These are phyloP conservation scores for Bubalus kerabau DNA, from an alignment of 2,113 vertebrate genomes.

Conservation along the genomic window DNA sequence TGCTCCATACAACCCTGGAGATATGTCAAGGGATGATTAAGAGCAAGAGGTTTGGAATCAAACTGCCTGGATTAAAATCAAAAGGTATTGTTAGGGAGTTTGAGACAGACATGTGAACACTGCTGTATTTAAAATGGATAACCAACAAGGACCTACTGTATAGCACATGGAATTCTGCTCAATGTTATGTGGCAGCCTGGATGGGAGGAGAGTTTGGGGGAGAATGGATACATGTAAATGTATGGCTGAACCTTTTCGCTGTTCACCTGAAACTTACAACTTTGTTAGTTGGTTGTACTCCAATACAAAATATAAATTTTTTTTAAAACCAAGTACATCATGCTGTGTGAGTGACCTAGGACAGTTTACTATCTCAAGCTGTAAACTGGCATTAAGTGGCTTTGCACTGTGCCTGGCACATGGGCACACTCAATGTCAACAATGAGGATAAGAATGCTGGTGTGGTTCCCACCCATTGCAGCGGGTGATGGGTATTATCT, in stretches of 20 bases:
- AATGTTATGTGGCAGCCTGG: not conserved
- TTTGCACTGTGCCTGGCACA: not conserved
- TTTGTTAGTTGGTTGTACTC: not conserved
- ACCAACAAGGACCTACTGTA: not conserved
- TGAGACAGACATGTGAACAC: not conserved
- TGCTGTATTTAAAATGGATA: not conserved
- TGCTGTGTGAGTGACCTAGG: not conserved
- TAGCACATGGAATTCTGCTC: not conserved
- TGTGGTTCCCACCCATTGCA: not conserved
- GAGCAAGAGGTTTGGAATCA: not conserved
- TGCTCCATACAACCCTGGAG: not conserved
- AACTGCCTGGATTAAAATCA: not conserved
- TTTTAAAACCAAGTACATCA: not conserved
- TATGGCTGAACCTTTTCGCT: not conserved
- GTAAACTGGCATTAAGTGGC: not conserved
- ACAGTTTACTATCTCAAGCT: not conserved
- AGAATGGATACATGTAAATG: not conserved
- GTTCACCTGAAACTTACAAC: not conserved
- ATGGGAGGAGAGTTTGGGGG: not conserved
- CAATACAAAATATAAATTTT: not conserved
- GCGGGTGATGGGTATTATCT: not conserved
- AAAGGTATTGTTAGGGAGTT: not conserved
- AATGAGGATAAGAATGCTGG: not conserved
- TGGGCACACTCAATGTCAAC: not conserved
- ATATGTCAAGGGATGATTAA: not conserved